Percentiles rank a stretch among this genome's conserved stretches.
These are phyloP conservation scores for Falco concolor DNA, from an alignment of 2,797 vertebrate species.

Conservation along the genomic window DNA sequence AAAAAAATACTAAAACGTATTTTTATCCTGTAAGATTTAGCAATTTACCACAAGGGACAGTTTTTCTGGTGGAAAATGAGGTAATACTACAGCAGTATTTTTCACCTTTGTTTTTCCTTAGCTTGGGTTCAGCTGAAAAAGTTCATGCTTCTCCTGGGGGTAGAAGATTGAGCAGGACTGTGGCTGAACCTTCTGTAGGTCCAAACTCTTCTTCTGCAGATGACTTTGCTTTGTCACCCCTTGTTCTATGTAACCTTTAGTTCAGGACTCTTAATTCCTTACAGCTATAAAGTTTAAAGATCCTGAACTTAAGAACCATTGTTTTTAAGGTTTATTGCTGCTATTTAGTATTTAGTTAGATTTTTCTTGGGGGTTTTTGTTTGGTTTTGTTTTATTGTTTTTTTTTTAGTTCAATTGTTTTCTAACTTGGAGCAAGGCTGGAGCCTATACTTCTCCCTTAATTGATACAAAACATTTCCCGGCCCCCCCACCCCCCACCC, in stretches of 20 bases:
- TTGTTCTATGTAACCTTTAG: neutral
- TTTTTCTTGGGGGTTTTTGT: neutral
- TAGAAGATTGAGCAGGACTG: neutral
- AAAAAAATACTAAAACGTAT: neutral
- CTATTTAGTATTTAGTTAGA: accelerated
- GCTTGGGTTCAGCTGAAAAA: neutral
- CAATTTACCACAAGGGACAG: neutral
- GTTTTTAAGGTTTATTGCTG: neutral
- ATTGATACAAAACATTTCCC: neutral
- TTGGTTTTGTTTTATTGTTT: too few relatives aligned
- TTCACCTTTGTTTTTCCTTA: neutral
- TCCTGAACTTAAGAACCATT: neutral
- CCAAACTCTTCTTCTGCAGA: neutral
- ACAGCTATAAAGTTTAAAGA: neutral
- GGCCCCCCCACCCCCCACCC: too few relatives aligned
- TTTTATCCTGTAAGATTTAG: neutral
- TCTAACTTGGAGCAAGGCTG: neutral
- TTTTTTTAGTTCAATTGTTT: accelerated
- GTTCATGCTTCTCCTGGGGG: neutral
- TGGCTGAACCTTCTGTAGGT: neutral
- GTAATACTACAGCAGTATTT: neutral
- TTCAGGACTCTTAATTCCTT: neutral
- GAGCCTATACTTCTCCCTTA: neutral
- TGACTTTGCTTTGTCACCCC: neutral
- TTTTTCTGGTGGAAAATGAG: neutral